phyloP scores from a whole-genome alignment of 2,113 vertebrate genomes.

The Neoarius graeffei region DNA sequence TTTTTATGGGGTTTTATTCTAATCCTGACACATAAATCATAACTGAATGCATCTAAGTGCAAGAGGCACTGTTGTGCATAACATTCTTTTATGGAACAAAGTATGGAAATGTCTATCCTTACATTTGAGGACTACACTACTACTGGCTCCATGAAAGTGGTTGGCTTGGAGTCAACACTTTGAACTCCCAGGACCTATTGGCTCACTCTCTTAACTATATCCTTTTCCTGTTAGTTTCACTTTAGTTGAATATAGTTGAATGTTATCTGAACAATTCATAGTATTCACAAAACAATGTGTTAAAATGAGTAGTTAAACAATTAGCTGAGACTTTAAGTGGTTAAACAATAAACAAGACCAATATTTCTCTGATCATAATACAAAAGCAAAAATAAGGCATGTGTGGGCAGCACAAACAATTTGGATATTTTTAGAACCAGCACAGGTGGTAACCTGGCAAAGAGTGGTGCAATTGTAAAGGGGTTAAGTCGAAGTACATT shows the following conservation, averaged over 20 bases:
- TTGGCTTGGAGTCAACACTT: neutral
- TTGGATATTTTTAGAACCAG: neutral
- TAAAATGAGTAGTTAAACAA: neutral
- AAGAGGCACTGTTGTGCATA: slow-evolving; percentile 57
- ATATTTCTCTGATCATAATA: no score
- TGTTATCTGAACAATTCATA: neutral
- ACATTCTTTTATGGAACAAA: slow-evolving; percentile 56
- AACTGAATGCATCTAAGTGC: slow-evolving; percentile 55
- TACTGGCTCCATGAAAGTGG: neutral
- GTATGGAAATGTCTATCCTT: slow-evolving; percentile 64
- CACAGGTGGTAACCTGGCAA: neutral
- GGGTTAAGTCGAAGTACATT: no score
- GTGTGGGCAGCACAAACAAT: neutral
- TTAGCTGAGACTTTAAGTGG: neutral
- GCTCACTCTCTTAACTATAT: neutral
- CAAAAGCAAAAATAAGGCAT: neutral
- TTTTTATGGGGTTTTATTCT: slow-evolving; percentile 66
- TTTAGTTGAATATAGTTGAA: neutral
- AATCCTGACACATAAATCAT: slow-evolving; percentile 73
- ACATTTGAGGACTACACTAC: slow-evolving; percentile 2
- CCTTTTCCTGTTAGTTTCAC: neutral
- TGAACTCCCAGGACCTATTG: neutral
- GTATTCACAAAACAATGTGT: neutral
- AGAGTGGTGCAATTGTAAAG: neutral
- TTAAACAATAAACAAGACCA: no score